Base-by-base conservation (phyloP, 2,888 invertebrate genomes). In the Catocala sponsa region DNA sequence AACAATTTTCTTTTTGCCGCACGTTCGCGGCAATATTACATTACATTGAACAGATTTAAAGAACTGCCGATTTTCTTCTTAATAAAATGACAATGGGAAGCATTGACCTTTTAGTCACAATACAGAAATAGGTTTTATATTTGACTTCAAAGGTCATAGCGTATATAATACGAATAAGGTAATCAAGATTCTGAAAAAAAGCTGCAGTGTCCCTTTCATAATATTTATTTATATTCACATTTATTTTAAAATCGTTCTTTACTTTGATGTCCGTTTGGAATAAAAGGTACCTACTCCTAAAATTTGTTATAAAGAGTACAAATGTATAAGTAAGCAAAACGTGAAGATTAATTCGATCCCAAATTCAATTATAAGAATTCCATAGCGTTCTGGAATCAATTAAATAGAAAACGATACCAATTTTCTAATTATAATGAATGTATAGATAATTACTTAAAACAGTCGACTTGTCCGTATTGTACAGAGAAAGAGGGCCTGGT, bases 1-100 rank as follows among this genome's bases (percentile, higher is more conserved):
- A 69, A 69, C 65, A 72, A 63, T 72, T 72, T 72, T 58, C 63
- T 69, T 63, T 66, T 6, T 49, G 51, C 47, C 65, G 62, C 69
- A 56, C 66, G 58, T 63, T 53, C 43, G 25, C 7, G 43, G 9
- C 58, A 49, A 58, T 72, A 72, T 65, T 62, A 62, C 44, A 60
- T 59, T 68, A 65, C 65, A 55, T 13, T 62, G 57, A 68, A 56
- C 60, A 61, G 55, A 50, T 50, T 35, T 33, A 35, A 48, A 41
- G 55, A 59, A 52, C 50, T 48, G 35, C 11, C 43, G 46, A 68
- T 42, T 56, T 38, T 59, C 59, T 59, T 65, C 48, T 46, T 48
- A 49, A 65, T 46, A 68, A 69, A 33, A 12, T 50, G 50, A 32
- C 38, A 48, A 48, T 48, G 11, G 15, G 6, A 48, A 47, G 50